A percentile compares a stretch with the other conserved stretches of the same genome.
Evolutionary conservation across 2,888 invertebrate species (phyloP).

Genomic region (Eubasilissa splendida): DNA sequence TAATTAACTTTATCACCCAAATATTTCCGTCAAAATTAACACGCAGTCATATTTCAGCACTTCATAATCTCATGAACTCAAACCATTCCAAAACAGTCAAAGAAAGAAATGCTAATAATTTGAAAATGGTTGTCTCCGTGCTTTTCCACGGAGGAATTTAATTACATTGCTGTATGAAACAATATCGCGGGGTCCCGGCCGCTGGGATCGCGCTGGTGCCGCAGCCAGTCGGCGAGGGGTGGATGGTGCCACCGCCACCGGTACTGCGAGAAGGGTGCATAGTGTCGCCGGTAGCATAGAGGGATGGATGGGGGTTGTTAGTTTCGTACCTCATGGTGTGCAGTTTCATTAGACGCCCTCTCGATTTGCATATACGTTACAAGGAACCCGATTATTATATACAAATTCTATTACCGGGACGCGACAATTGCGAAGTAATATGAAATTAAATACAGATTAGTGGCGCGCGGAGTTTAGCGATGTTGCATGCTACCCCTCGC

Average conservation of each 20-base stretch:
- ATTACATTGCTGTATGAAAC: constrained; percentile 32
- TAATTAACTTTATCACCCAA: too few species aligned
- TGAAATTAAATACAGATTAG: constrained; percentile 57
- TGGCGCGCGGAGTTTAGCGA: not conserved
- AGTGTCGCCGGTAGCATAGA: not conserved
- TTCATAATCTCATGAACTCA: too few species aligned
- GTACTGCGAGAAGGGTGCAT: not conserved
- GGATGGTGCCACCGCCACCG: too few species aligned
- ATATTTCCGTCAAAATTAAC: too few species aligned
- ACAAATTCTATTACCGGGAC: constrained; percentile 56
- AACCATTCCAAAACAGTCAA: too few species aligned
- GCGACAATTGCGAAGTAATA: constrained; percentile 57
- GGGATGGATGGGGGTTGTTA: constrained; percentile 24
- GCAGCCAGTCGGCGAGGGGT: not conserved
- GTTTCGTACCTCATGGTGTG: constrained; percentile 51
- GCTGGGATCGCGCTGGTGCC: not conserved
- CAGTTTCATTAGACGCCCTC: constrained; percentile 54
- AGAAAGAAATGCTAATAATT: not conserved
- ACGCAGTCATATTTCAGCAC: too few species aligned
- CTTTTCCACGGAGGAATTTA: constrained; percentile 21
- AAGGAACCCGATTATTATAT: constrained; percentile 54
- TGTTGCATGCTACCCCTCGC: not conserved
- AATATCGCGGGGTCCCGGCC: constrained; percentile 1
- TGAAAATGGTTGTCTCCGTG: constrained; percentile 23
- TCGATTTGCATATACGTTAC: constrained; percentile 51